These are phyloP conservation scores for Hyperoplus immaculatus DNA, from an alignment of 2,797 vertebrate species.

Conservation along the genomic window DNA sequence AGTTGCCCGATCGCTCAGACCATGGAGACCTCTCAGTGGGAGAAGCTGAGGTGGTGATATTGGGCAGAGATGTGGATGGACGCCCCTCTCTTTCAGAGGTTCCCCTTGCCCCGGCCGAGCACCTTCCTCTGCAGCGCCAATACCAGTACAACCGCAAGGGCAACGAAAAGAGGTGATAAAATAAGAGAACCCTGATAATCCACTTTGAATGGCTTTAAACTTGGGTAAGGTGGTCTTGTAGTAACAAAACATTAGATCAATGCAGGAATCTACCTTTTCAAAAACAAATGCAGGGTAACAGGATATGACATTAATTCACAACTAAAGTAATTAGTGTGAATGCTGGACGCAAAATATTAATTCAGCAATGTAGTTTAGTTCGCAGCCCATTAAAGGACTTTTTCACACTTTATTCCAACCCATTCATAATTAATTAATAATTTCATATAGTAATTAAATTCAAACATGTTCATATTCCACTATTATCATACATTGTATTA, in stretches of 20 bases:
- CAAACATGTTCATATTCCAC: too few relatives aligned
- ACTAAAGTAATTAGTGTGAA: neutral
- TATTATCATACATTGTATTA: too few relatives aligned
- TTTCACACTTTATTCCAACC: too few relatives aligned
- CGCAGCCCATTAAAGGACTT: too few relatives aligned
- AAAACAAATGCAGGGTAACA: neutral
- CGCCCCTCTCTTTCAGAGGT: slow-evolving; percentile 39
- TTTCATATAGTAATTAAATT: too few relatives aligned
- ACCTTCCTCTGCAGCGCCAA: slow-evolving; percentile 53
- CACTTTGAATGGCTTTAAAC: neutral
- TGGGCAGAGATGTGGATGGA: slow-evolving; percentile 38
- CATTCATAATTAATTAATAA: too few relatives aligned
- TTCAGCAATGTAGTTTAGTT: too few relatives aligned
- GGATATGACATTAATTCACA: neutral
- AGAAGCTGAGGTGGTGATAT: slow-evolving; percentile 62
- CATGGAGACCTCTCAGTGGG: slow-evolving; percentile 75
- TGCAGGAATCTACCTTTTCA: neutral
- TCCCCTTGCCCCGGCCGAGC: slow-evolving; percentile 52
- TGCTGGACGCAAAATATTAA: too few relatives aligned
- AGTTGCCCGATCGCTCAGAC: slow-evolving; percentile 65
- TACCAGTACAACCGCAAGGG: slow-evolving; percentile 58
- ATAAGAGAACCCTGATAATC: neutral
- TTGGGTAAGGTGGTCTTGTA: neutral
- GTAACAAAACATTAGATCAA: neutral
- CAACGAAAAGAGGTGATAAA: slow-evolving; percentile 80